Evolutionary conservation across 2,888 invertebrate genomes (phyloP), one percentile per base, ranked within the genome.

Genomic region (Deladenus siricidicola): DNA sequence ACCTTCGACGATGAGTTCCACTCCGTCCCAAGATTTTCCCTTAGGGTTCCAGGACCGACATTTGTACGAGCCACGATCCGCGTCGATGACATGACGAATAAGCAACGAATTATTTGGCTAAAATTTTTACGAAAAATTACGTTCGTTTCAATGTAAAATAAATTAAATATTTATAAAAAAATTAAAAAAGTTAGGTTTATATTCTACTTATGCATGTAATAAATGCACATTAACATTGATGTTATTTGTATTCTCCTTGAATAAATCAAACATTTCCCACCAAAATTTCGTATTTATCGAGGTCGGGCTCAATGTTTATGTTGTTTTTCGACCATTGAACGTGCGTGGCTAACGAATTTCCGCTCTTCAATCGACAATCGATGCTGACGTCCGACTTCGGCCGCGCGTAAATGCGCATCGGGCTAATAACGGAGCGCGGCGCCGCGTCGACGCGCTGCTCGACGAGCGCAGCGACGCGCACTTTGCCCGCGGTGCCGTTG

Each of bases 11-110:
- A 70, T 53, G 1, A 69, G 48, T 21, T 60, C 60, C 1, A 62
- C 63, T n/a, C 58, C 66, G 45, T 69, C 69, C 49, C 51, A 69
- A 6, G 70, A 62, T n/a, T 65, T 62, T 1, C 70, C 70, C 28
- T 62, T 58, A 0, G 34, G n/a, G 39, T 63, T 70, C 50, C 60
- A 58, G n/a, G 69, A 70, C n/a, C 70, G 61, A 47, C 70, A 70
- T 21, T 62, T 62, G 50, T 70, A 69, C 21, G 58, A 42, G 8
- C 66, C 69, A 28, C 63, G 50, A 52, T 69, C 67, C 17, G 57
- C 29, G 10, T 70, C 58, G n/a, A 47, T 48, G 1, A 58, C 48
- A 30, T 63, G 29, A n/a, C 30, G 47, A 47, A 68, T 57, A 3
- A 64, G 2, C 2, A 68, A 49, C 34, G 68, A 65, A 26, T 68